phyloP scores from a whole-genome alignment of 1,140 invertebrate species.

The Physella acuta region DNA sequence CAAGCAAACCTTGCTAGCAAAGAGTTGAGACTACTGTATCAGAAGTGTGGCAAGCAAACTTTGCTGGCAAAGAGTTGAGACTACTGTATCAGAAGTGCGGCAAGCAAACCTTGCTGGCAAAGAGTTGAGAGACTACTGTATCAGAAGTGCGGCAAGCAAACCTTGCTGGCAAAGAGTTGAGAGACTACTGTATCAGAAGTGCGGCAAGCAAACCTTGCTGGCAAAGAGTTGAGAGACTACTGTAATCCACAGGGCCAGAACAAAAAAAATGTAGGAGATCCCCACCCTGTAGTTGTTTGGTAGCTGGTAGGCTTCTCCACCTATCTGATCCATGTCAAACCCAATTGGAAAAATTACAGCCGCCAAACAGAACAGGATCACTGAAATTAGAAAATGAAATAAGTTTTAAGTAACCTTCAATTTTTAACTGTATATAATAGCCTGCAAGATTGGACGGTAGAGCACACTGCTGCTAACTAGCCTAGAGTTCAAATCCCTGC shows the following conservation, averaged over 20 bases:
- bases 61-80: constrained; percentile 96
- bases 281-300: constrained; percentile 94
- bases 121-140: constrained; percentile 93
- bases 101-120: constrained; percentile 95
- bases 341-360: constrained; percentile 95
- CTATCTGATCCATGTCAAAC: constrained; percentile 92
- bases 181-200: constrained; percentile 82
- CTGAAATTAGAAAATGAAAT: constrained; percentile 65
- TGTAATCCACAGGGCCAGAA: constrained; percentile 91
- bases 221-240: constrained; percentile 95
- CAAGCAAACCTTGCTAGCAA: constrained; percentile 95
- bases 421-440: neutral
- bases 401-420: neutral
- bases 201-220: constrained; percentile 94
- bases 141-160: constrained; percentile 81
- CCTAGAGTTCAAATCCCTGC: too few relatives aligned
- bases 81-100: constrained; percentile 78
- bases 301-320: constrained; percentile 90
- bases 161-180: constrained; percentile 95
- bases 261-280: constrained; percentile 93
- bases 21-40: constrained; percentile 87
- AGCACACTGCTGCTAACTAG: too few relatives aligned
- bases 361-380: constrained; percentile 93
- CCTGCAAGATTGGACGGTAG: too few relatives aligned
- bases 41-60: constrained; percentile 85